Evolutionary conservation across 2,797 vertebrate genomes (phyloP).

Genomic region (Schizopygopsis pylzovi): DNA sequence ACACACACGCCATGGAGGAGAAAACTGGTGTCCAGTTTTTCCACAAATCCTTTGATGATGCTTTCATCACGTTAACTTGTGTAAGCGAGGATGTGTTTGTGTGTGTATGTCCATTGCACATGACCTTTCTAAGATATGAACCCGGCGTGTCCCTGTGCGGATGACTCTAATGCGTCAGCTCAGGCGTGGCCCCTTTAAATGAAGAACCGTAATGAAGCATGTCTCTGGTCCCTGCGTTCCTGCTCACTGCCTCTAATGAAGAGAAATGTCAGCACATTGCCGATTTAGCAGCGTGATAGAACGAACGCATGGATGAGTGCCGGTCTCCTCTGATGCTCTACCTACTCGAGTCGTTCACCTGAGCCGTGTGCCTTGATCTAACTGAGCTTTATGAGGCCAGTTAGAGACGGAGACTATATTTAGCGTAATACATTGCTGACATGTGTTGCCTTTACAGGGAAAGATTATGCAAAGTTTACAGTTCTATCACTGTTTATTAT

Average conservation of each 20-base stretch:
- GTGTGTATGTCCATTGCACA: conserved; percentile 22
- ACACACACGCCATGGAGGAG: background rate
- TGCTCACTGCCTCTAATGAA: conserved; percentile 52
- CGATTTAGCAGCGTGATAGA: conserved; percentile 35
- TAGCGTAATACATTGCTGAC: background rate
- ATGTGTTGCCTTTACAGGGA: background rate
- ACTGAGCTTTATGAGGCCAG: conserved; percentile 12
- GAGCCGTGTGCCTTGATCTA: background rate
- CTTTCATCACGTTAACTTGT: background rate
- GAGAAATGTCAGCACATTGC: conserved; percentile 51
- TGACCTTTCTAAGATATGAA: conserved; percentile 33
- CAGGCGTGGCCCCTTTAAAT: conserved; percentile 46
- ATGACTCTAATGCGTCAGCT: conserved; percentile 49
- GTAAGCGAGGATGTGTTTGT: conserved; percentile 1
- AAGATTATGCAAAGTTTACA: background rate
- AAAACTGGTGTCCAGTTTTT: background rate
- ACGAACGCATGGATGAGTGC: conserved; percentile 19
- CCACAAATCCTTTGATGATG: background rate
- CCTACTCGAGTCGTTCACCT: conserved; percentile 7
- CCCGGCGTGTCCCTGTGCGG: background rate
- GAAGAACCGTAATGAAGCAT: conserved; percentile 50
- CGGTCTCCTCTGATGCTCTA: background rate
- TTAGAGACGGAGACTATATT: background rate
- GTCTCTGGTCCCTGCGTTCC: conserved; percentile 32
- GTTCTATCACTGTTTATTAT: background rate